A percentile compares a stretch with the other conserved stretches of the same genome.
Conservation (phyloP, 2,113 vertebrate genomes). For the Vanacampus margaritifer region DNA sequence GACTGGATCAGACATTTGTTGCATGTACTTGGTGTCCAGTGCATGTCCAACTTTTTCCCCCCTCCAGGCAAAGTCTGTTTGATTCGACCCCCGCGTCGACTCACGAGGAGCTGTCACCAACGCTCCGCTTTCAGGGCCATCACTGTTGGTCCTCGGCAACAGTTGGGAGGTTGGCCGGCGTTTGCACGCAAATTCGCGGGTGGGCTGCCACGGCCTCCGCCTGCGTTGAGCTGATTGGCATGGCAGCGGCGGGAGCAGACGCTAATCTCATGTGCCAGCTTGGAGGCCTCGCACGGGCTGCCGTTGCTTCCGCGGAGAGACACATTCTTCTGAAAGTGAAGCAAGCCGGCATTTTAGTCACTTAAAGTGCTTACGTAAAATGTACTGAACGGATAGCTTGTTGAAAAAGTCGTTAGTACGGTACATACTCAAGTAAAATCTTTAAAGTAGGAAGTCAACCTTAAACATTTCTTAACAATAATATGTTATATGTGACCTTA, state of each 20-base stretch:
- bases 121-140: constrained; percentile 37
- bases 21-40: constrained; percentile 32
- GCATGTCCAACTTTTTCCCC: constrained; percentile 26
- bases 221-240: constrained; percentile 48
- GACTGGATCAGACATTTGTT: constrained; percentile 44
- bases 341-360: not conserved
- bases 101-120: constrained; percentile 51
- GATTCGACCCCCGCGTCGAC: constrained; percentile 49
- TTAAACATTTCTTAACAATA: too few relatives aligned
- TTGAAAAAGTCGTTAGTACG: too few relatives aligned
- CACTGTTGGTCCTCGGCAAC: constrained; percentile 37
- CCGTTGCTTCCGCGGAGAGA: constrained; percentile 44
- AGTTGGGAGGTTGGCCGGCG: constrained; percentile 15
- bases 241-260: constrained; percentile 53
- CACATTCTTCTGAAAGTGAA: constrained; percentile 19
- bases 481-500: too few relatives aligned
- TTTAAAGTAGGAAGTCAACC: too few relatives aligned
- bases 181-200: constrained; percentile 50
- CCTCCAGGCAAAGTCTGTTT: constrained; percentile 23
- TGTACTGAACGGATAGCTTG: too few relatives aligned
- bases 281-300: constrained; percentile 31
- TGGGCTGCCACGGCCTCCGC: constrained; percentile 43
- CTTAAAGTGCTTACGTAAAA: too few relatives aligned
- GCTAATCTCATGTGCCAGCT: constrained; percentile 58
- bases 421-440: too few relatives aligned